Evolutionary conservation across 2,797 vertebrate species (phyloP).

Genomic region (Apogon talboti): DNA sequence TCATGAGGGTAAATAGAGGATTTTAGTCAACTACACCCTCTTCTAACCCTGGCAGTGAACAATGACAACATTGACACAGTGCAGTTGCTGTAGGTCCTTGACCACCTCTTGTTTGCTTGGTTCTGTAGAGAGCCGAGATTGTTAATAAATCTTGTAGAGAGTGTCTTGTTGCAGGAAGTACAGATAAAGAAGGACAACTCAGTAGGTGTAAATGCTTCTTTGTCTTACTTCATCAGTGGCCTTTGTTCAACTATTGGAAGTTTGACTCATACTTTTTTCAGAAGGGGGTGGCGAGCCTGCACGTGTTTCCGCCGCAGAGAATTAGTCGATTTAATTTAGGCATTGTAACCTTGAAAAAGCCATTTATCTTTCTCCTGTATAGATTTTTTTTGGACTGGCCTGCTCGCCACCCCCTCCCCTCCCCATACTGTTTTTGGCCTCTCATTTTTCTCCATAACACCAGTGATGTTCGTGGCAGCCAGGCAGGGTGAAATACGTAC

Average conservation of each 20-base stretch:
- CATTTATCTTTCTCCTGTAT: conserved; percentile 58
- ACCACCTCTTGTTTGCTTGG: conserved; percentile 49
- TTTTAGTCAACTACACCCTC: conserved; percentile 65
- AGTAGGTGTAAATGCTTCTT: conserved; percentile 24
- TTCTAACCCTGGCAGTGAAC: conserved; percentile 67
- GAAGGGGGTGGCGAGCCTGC: neutral
- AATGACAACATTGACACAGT: conserved; percentile 70
- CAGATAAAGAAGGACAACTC: conserved; percentile 36
- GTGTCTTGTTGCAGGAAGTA: conserved; percentile 31
- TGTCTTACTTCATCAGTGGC: conserved; percentile 5
- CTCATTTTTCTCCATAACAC: conserved; percentile 68
- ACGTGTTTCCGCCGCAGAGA: conserved; percentile 50
- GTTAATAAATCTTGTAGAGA: conserved; percentile 44
- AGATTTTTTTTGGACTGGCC: conserved; percentile 39
- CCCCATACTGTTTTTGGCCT: conserved; percentile 16
- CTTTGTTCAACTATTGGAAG: conserved; percentile 28
- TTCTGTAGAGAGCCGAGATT: conserved; percentile 26
- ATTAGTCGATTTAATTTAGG: conserved; percentile 59
- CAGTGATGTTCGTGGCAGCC: conserved; percentile 36
- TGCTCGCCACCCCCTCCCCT: conserved; percentile 21
- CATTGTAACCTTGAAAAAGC: conserved; percentile 64
- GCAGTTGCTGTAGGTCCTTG: conserved; percentile 46
- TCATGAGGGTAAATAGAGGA: conserved; percentile 53
- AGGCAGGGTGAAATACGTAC: conserved; percentile 46
- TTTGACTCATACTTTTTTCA: conserved; percentile 43